Evolutionary conservation across 2,797 vertebrate species (phyloP), one percentile per base, ranked within the genome.

Genomic region (Hemibagrus guttatus): DNA sequence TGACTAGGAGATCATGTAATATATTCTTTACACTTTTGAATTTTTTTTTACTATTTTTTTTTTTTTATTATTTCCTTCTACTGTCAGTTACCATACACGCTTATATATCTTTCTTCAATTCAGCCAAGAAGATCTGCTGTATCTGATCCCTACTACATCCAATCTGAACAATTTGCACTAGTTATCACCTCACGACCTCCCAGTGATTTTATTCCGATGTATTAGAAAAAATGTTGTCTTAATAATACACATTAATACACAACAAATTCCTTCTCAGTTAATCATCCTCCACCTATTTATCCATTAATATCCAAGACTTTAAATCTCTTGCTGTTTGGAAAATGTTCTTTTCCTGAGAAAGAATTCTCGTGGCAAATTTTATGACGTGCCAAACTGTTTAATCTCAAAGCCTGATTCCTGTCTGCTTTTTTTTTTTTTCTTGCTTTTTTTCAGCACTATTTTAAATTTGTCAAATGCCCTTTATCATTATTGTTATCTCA

Each of bases 401-500:
- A 84, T 81, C 68, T 69, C 71, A 92, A 92, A 91, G 86, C 85
- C 63, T 35, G 87, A 81, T 90, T 89, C 75, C 89, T 90, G 89
- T 42, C 3, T 46, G 8, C 21, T n/a, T 31, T 78, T 58, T 5
- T 13, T 6, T 52, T 19, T 52, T 5, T 75, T 72, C 26, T 42
- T 4, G 21, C 5, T 4, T 11, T 26, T 26, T 52, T n/a, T 2
- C 71, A 46, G 23, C 23, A 21, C 42, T 49, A 81, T 64, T 39
- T 87, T 90, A 85, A 87, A 88, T 89, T 90, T 91, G 89, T 84
- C 64, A 52, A 83, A 89, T 88, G 87, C 83, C 74, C 87, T 88
- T 52, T 46, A 87, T 89, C 87, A 88, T 89, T 88, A 90, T 90
- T 85, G 85, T 87, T 90, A 68, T 91, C 90, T 91, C 81, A 88